Evolutionary conservation across 2,113 vertebrate species (phyloP).

Genomic region (Panurus biarmicus): DNA sequence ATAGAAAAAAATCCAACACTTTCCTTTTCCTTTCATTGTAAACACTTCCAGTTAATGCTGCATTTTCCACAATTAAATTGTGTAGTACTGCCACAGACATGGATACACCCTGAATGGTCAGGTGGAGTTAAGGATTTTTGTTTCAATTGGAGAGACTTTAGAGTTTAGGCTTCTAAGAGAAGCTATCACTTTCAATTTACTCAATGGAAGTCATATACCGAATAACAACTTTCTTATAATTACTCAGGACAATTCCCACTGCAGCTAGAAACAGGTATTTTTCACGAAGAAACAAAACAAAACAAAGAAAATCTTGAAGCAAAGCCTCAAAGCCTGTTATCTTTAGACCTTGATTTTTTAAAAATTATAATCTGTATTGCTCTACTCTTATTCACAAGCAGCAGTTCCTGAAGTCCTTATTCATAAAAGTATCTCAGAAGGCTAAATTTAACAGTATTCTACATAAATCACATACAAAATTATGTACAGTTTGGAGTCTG

Average conservation of each 20-base stretch:
- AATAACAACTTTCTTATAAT: not conserved
- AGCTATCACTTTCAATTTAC: not conserved
- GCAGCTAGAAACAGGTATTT: not conserved
- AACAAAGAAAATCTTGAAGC: not conserved
- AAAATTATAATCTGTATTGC: not conserved
- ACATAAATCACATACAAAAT: not conserved
- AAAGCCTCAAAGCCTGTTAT: not conserved
- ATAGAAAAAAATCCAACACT: not conserved
- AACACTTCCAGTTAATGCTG: not conserved
- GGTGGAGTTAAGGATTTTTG: not conserved
- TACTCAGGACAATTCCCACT: not conserved
- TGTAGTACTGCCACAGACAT: not conserved
- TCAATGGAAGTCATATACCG: not conserved
- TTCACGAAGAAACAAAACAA: not conserved
- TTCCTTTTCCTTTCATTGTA: not conserved
- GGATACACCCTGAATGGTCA: not conserved
- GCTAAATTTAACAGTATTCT: not conserved
- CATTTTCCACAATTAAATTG: not conserved
- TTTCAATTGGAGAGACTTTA: not conserved
- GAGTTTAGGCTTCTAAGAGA: not conserved
- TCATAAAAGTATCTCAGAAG: not conserved
- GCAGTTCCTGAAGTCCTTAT: not conserved
- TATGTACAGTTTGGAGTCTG: not conserved
- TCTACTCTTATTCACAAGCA: not conserved
- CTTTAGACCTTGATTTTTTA: not conserved